Conservation (phyloP, 2,888 invertebrate species). For the Drosophila siamana region DNA sequence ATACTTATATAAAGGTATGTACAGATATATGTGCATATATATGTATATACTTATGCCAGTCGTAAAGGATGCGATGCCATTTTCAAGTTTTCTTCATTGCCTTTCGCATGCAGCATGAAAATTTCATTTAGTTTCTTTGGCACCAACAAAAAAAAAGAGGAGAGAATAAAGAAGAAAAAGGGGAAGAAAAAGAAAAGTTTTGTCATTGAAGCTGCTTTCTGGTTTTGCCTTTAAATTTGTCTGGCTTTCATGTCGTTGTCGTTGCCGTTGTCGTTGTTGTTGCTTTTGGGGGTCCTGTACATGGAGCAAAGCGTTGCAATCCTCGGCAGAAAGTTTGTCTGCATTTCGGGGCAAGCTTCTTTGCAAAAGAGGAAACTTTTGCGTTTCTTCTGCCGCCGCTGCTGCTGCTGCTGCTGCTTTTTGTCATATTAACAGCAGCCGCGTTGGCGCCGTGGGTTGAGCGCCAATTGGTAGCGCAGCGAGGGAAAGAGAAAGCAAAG, state of each 20-base stretch:
- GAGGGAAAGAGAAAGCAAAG: neutral
- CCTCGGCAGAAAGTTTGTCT: constrained; percentile 75
- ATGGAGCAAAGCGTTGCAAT: constrained; percentile 71
- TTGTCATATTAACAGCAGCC: constrained; percentile 78
- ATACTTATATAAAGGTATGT: constrained; percentile 14
- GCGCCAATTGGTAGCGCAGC: neutral
- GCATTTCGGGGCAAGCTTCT: constrained; percentile 54
- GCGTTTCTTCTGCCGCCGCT: constrained; percentile 53
- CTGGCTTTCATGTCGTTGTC: constrained; percentile 63
- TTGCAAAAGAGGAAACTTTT: constrained; percentile 61
- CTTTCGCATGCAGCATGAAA: constrained; percentile 66
- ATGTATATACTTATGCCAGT: constrained; percentile 5
- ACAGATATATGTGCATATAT: constrained; percentile 16
- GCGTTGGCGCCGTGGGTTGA: constrained; percentile 34
- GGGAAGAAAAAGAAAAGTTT: constrained; percentile 35
- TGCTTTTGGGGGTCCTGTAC: constrained; percentile 57
- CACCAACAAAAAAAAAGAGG: constrained; percentile 38
- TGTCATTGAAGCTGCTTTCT: constrained; percentile 54
- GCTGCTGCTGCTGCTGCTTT: constrained; percentile 60
- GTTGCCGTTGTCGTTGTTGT: constrained; percentile 38
- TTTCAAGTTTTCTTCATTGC: constrained; percentile 38
- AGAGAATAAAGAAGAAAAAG: constrained; percentile 21
- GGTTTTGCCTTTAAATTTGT: constrained; percentile 70
- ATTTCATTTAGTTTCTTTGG: constrained; percentile 77
- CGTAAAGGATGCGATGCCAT: constrained; percentile 27